Evolutionary conservation across 2,888 invertebrate genomes (phyloP), one percentile per base, ranked within the genome.

Genomic region (Ophioninae sp.): DNA sequence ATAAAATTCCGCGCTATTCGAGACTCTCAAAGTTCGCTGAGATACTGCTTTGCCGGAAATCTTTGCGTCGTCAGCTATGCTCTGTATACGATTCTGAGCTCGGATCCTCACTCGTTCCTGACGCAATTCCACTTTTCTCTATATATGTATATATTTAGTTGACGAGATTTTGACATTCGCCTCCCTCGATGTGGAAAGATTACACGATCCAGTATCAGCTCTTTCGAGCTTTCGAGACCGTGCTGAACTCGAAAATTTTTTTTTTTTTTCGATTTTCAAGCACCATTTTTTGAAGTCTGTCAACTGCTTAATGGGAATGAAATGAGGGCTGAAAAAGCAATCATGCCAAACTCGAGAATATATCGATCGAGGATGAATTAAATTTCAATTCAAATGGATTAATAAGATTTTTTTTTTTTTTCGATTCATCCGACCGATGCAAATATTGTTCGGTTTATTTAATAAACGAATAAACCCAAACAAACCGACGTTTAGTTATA

Each of bases 1-100:
- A 87, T 86, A 85, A 87, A 87, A 86, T 82, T 59, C 64, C 81
- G 72, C n/a, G 64, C 67, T 79, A 83, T 85, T 79, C 78, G 67
- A 78, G 81, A 67, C 73, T 80, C 75, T 85, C 86, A 41, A 83
- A 82, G 79, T 65, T 77, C 75, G 30, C 69, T 41, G 68, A 65
- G 67, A 44, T 17, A 44, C 44, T 69, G 39, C 59, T 59, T 68
- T 20, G 64, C 77, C 37, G 71, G 22, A 63, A 76, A 58, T 64
- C 64, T 69, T 69, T 75, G 74, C 81, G 8, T 64, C 13, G 73
- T 83, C 83, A 79, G 75, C 76, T 68, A 58, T 79, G 63, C 23
- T 37, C 63, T 23, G 63, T 56, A 51, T 8, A 58, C 67, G 20
- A 67, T 56, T 76, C 58, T 2, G 13, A 22, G 58, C 58, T 64